A percentile compares a stretch with the other conserved stretches of the same genome.
Conservation (phyloP, 2,113 vertebrate genomes). For the Azemiops feae region DNA sequence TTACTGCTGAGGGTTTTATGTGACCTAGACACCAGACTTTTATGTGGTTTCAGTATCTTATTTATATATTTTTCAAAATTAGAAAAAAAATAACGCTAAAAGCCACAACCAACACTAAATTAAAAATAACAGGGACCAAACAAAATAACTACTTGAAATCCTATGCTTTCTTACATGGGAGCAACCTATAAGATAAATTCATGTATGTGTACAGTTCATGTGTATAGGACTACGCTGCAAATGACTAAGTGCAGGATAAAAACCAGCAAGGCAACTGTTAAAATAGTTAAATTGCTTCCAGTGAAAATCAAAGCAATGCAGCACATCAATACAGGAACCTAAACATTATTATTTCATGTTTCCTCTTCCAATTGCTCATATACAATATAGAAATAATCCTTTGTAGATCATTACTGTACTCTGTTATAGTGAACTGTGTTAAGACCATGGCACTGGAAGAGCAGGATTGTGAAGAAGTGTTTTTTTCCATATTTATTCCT, state of each 20-base stretch:
- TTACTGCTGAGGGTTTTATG: neutral
- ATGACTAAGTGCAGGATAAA: neutral
- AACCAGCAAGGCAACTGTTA: neutral
- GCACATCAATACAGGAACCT: neutral
- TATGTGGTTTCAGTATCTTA: neutral
- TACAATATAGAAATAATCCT: neutral
- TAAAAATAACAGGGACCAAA: neutral
- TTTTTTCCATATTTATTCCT: neutral
- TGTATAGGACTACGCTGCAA: too few relatives aligned
- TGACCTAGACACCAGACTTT: neutral
- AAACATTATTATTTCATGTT: slow-evolving; percentile 18
- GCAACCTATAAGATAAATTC: neutral
- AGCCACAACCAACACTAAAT: neutral
- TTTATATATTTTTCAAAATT: neutral
- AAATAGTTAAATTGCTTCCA: neutral
- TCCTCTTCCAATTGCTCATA: neutral
- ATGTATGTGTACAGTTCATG: neutral
- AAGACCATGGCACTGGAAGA: neutral
- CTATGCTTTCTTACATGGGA: neutral
- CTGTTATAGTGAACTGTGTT: neutral
- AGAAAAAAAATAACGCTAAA: neutral
- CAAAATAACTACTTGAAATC: neutral
- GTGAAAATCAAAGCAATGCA: neutral
- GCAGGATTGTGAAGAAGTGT: neutral
- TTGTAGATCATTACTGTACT: neutral